Evolutionary conservation across 2,888 invertebrate species (phyloP).

Genomic region (Calameuta filiformis): DNA sequence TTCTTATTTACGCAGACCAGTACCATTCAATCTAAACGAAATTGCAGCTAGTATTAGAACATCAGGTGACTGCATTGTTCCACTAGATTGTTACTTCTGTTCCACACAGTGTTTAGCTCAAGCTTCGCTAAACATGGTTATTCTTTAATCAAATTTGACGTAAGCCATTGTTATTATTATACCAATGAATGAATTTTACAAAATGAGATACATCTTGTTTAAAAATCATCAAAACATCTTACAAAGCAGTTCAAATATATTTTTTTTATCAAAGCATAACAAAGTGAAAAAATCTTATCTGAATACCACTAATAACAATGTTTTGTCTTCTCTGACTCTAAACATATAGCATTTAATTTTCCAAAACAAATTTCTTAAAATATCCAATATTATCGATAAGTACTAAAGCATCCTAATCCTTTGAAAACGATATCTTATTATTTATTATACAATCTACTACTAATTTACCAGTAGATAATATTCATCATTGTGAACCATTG

Average conservation of each 20-base stretch:
- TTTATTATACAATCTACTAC: not conserved
- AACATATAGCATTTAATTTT: not conserved
- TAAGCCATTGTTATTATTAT: not conserved
- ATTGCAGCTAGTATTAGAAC: constrained; percentile 42
- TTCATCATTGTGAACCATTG: not conserved
- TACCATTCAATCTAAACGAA: constrained; percentile 32
- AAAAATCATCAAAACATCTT: not conserved
- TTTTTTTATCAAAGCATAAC: not conserved
- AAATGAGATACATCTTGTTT: not conserved
- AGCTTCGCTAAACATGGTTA: not conserved
- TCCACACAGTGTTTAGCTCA: constrained; percentile 67
- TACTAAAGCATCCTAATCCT: not conserved
- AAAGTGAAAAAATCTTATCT: not conserved
- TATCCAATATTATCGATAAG: not conserved
- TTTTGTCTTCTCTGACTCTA: not conserved
- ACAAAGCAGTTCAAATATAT: not conserved
- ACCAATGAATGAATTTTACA: not conserved
- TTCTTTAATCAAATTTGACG: not conserved
- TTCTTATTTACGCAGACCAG: constrained; percentile 32
- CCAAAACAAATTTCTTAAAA: not conserved
- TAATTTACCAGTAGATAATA: not conserved
- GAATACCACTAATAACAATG: not conserved
- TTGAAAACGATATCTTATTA: not conserved
- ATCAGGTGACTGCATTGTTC: constrained; percentile 61
- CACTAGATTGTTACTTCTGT: constrained; percentile 74